Base-by-base conservation (phyloP, 2,888 invertebrate species). In the Falcaria lacertinaria region DNA sequence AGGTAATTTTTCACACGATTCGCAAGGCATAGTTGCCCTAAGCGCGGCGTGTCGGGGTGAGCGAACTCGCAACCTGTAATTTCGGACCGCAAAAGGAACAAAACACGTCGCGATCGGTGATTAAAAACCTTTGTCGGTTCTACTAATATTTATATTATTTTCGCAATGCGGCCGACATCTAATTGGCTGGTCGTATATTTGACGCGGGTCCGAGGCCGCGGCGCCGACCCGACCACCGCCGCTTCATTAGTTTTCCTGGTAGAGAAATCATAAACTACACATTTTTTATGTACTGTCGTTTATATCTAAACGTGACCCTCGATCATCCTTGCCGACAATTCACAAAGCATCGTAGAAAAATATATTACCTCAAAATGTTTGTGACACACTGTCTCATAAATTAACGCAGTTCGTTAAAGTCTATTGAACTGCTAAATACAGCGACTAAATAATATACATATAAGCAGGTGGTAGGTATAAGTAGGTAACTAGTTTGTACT, bases 81-180 rank as follows among this genome's bases (percentile, higher is more conserved):
- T 89, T 88, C 67, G 87, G 87, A 89, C 89, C 89, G 89, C 89
- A 89, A 89, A 89, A 89, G 74, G 85, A 86, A 71, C 75, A 87
- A 86, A 78, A 85, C 73, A 75, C 72, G 80, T 77, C 72, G 74
- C 75, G 86, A 89, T 89, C 77, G 82, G 86, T 87, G 89, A 89
- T 89, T 88, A 88, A 87, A 87, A 88, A 85, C 87, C 87, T 89
- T 89, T 89, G 89, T 88, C 89, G 89, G 89, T 85, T 88, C 88
- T 89, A 89, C 89, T 89, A 89, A 89, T 89, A 89, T 89, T 89
- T 88, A 89, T 89, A 89, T 72, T 72, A 72, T 89, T 87, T 86
- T 87, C 81, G 84, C 86, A 78, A 83, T 81, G 78, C 80, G 86
- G 64, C 79, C 86, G 84, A 86, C 85, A 86, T 89, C 85, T 89